Percentiles rank a stretch among this genome's conserved stretches.
phyloP scores from a whole-genome alignment of 2,113 vertebrate genomes.

The Phoxinus phoxinus region DNA sequence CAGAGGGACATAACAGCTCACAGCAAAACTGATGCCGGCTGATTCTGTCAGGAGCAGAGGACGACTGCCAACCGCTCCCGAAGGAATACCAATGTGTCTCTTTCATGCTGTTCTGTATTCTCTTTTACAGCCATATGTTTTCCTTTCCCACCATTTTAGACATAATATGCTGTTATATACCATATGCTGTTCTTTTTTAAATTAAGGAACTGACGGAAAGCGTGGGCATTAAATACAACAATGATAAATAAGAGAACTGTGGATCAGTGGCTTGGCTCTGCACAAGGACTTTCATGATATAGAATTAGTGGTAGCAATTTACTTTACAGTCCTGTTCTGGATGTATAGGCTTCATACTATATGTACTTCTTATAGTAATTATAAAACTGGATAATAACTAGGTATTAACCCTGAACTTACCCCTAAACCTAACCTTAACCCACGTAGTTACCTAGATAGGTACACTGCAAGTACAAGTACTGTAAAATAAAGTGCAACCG shows the following conservation, averaged over 20 bases:
- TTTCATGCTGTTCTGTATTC: constrained; percentile 37
- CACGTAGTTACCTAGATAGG: too few relatives aligned
- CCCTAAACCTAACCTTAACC: too few relatives aligned
- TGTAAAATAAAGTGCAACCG: too few relatives aligned
- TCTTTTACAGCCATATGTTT: constrained; percentile 34
- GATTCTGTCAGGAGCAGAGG: constrained; percentile 29
- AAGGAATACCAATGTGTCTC: constrained; percentile 16
- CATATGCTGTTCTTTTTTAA: constrained; percentile 48
- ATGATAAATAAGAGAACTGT: background rate
- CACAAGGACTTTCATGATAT: background rate
- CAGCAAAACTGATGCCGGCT: background rate
- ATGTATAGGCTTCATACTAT: too few relatives aligned
- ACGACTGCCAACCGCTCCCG: constrained; percentile 15
- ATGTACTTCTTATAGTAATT: too few relatives aligned
- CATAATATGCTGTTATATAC: too few relatives aligned
- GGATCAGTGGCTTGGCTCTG: background rate
- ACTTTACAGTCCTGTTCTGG: too few relatives aligned
- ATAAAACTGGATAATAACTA: too few relatives aligned
- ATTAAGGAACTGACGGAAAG: background rate
- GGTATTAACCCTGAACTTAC: too few relatives aligned
- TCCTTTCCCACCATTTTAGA: background rate
- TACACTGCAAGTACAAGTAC: too few relatives aligned
- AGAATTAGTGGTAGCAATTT: background rate
- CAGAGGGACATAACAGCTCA: background rate
- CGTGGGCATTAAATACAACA: background rate